Evolutionary conservation across 2,797 vertebrate genomes (phyloP).

Genomic region (Melanogrammus aeglefinus): DNA sequence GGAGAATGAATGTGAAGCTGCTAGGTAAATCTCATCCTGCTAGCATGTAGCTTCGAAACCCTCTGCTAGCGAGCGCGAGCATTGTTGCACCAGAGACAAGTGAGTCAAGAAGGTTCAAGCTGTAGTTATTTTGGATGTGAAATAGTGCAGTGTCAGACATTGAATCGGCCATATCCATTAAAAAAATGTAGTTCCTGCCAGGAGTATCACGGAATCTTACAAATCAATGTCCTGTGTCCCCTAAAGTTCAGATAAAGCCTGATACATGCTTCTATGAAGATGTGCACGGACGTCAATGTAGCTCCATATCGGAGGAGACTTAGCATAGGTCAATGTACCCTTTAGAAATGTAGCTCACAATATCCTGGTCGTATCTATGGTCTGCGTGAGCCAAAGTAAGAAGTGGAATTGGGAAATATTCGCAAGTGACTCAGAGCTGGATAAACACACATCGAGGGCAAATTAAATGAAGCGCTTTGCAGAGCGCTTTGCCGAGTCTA

Average conservation of each 20-base stretch:
- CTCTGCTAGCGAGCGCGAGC: neutral
- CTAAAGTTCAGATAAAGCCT: neutral
- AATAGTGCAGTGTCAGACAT: conserved; percentile 15
- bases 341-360: neutral
- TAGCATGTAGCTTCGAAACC: neutral
- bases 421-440: neutral
- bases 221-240: neutral
- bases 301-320: neutral
- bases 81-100: neutral
- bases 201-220: neutral
- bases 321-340: neutral
- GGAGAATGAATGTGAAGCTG: neutral
- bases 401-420: neutral
- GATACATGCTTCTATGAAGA: conserved; percentile 1
- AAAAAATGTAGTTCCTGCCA: neutral
- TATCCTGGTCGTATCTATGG: neutral
- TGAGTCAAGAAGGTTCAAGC: neutral
- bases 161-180: conserved; percentile 41
- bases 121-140: neutral
- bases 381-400: neutral
- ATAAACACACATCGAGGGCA: neutral
- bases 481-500: neutral
- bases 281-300: neutral
- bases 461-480: neutral
- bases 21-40: neutral